Percentiles rank a stretch among this genome's conserved stretches.
Conservation (phyloP, 2,797 vertebrate genomes). For the Pterois miles region DNA sequence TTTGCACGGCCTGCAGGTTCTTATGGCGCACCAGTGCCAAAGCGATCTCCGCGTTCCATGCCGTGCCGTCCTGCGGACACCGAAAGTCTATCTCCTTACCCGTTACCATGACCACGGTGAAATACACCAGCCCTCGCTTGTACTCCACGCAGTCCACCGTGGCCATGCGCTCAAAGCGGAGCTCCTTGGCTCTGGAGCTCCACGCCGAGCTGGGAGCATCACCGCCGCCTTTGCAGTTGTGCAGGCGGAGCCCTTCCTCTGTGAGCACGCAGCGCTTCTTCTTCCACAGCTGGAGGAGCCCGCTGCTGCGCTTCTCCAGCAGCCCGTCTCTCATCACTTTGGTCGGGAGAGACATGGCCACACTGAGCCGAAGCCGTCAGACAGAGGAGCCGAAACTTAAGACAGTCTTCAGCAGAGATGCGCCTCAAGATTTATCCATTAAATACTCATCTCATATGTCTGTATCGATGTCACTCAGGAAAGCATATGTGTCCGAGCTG, state of each 20-base stretch:
- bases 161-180: slow-evolving; percentile 90
- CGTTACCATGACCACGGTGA: slow-evolving; percentile 92
- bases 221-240: slow-evolving; percentile 58
- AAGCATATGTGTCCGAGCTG: neutral
- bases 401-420: neutral
- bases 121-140: slow-evolving; percentile 91
- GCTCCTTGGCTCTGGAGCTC: slow-evolving; percentile 85
- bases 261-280: slow-evolving; percentile 92
- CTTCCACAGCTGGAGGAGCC: slow-evolving; percentile 95
- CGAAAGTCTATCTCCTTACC: slow-evolving; percentile 94
- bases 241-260: slow-evolving; percentile 89
- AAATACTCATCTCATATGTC: neutral
- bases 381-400: neutral
- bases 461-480: neutral
- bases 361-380: neutral
- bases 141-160: slow-evolving; percentile 96
- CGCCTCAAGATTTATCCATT: slow-evolving; percentile 19
- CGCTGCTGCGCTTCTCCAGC: slow-evolving; percentile 94
- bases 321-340: slow-evolving; percentile 89
- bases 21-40: slow-evolving; percentile 92
- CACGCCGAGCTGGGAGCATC: slow-evolving; percentile 72
- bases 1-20: slow-evolving; percentile 91
- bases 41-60: slow-evolving; percentile 93
- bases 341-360: slow-evolving; percentile 68
- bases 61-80: slow-evolving; percentile 89